Evolutionary conservation across 2,888 invertebrate genomes (phyloP).

Genomic region (Cactoblastis cactorum): DNA sequence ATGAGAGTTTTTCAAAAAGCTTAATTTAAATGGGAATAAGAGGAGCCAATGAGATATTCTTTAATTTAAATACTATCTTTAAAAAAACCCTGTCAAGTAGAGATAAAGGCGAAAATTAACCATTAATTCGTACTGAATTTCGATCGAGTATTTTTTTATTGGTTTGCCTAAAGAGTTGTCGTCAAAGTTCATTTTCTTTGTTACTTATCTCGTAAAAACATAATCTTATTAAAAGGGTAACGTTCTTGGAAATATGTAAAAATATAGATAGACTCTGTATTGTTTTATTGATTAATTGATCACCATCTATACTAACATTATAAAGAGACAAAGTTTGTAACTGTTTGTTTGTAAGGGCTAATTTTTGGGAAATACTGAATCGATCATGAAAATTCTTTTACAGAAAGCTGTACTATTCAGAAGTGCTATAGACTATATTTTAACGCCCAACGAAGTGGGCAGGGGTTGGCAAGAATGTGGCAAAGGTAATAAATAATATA

Average conservation of each 20-base stretch:
- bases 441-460: no score
- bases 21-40: constrained; percentile 77
- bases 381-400: no score
- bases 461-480: no score
- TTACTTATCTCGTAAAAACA: neutral
- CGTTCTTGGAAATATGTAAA: neutral
- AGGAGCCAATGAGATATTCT: constrained; percentile 74
- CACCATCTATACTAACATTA: no score
- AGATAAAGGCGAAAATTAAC: constrained; percentile 43
- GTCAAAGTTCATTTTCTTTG: constrained; percentile 3
- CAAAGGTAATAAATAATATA: no score
- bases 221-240: neutral
- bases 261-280: no score
- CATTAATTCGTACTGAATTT: constrained; percentile 77
- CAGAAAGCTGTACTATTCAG: no score
- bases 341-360: no score
- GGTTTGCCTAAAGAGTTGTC: constrained; percentile 31
- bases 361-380: no score
- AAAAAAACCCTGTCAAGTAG: constrained; percentile 45
- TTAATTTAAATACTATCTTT: constrained; percentile 76
- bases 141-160: constrained; percentile 50
- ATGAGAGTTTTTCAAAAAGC: constrained; percentile 79
- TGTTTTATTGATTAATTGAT: no score
- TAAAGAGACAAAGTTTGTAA: no score
- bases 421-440: no score